Evolutionary conservation across 2,797 vertebrate species (phyloP).

Genomic region (Carcharodon carcharias): DNA sequence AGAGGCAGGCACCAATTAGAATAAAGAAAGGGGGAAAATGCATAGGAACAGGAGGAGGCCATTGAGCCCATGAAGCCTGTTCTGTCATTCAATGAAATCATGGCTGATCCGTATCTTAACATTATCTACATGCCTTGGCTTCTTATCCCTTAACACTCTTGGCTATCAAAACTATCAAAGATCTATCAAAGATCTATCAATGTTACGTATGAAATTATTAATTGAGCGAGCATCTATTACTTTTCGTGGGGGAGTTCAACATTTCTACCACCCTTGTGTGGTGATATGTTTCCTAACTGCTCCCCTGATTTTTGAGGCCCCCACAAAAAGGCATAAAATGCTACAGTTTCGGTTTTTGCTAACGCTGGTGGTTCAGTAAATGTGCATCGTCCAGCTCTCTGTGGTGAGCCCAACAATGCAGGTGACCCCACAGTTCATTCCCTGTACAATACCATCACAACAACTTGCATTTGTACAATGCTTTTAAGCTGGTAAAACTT

Average conservation of each 20-base stretch:
- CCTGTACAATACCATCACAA: background rate
- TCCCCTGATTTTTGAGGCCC: background rate
- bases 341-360: no score
- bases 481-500: background rate
- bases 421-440: background rate
- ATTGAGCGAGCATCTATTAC: background rate
- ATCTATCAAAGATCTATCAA: background rate
- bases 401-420: background rate
- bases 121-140: background rate
- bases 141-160: background rate
- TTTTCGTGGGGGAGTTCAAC: background rate
- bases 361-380: background rate
- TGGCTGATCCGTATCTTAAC: no score
- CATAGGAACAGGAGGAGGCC: background rate
- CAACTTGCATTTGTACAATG: background rate
- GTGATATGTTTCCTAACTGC: background rate
- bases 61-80: background rate
- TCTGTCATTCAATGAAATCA: background rate
- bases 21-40: background rate
- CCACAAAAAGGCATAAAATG: background rate
- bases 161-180: background rate
- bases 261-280: background rate
- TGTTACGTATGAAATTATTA: background rate
- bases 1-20: background rate
- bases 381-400: no score